Base-by-base conservation (phyloP, 2,797 vertebrate species). In the Falco biarmicus region DNA sequence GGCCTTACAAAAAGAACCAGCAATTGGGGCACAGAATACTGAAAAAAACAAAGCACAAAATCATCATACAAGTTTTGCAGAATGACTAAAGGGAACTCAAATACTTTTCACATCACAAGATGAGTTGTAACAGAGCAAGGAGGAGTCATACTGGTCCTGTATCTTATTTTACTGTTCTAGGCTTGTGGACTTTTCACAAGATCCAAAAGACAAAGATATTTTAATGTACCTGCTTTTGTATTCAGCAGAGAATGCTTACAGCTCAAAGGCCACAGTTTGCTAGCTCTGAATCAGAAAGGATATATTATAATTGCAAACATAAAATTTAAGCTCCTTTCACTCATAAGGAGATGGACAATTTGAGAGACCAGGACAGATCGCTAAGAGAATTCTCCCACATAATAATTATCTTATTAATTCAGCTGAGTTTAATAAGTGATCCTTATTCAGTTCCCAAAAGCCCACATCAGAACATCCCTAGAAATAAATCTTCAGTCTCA, bases 391-490 rank as follows among this genome's bases (percentile, higher is more conserved):
- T 94, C 81, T 95, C 53, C 43, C 48, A 87, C 94, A 91, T 81
- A 80, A 71, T 87, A 93, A 95, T 94, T 84, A 75, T 89, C 50
- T 75, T 94, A 95, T 87, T 95, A 96, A 94, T 96, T 93, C 95
- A 89, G 78, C 64, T 81, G 92, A 95, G 47, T 93, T 95, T 97
- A 93, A 86, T 81, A 95, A 87, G 57, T 13, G 71, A 89, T 83
- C 75, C 78, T 89, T 92, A 85, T 77, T 93, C 87, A 64, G 79
- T 78, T 50, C 92, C 75, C 96, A 83, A 92, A 95, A 96, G 71
- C 86, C 76, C 64, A 73, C 39, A 95, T 26, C 39, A 92, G 75
- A 92, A 89, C 60, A 84, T 87, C 79, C 61, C 8, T 32, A 93
- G 88, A 96, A 95, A 95, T 94, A 96, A 96, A 95, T 89, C 87